Base-by-base conservation (phyloP, 2,888 invertebrate genomes). In the Lordiphosa fenestrarum region DNA sequence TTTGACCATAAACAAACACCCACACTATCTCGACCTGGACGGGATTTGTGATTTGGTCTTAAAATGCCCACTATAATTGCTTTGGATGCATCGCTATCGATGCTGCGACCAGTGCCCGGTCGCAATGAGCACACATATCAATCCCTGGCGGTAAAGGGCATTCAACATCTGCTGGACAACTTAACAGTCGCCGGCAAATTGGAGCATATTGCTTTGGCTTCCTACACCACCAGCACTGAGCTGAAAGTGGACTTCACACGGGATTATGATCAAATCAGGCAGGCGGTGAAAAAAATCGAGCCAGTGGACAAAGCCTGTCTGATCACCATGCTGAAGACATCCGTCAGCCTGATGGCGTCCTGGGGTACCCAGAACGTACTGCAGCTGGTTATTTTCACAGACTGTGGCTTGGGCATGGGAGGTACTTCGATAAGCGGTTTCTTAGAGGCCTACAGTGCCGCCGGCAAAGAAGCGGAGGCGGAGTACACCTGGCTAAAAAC, bases 351-450 rank as follows among this genome's bases (percentile, higher is more conserved):
- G 49, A 92, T 98, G 35, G 91, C 94, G 52, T 96, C 97, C 87
- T 98, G 98, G 98, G 97, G 97, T 4, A 94, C 93, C 62, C 94
- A 95, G 69, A 95, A 95, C 47, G 93, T 95, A 6, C 95, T 95
- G 74, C 97, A 98, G 90, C 93, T 94, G 19, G 90, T 95, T 25
- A 87, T 95, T 33, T 91, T 96, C 36, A 95, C 95, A 0, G 95
- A 95, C 90, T 95, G 95, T 19, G 93, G 92, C 62, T 90, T 92
- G 30, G 95, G 95, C 3, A 88, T 87, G 52, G 87, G 87, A 5
- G 90, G 91, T 2, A 92, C 92, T 74, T 93, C 94, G 0, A 87
- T 95, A 3, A 91, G 91, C 49, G 91, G 91, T 53, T 92, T 92
- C 0, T 87, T 93, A 35, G 89, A 90, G 87, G 71, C 33, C 13